A percentile compares a stretch with the other conserved stretches of the same genome.
Conservation (phyloP, 2,888 invertebrate genomes). For the Diabrotica balteata region DNA sequence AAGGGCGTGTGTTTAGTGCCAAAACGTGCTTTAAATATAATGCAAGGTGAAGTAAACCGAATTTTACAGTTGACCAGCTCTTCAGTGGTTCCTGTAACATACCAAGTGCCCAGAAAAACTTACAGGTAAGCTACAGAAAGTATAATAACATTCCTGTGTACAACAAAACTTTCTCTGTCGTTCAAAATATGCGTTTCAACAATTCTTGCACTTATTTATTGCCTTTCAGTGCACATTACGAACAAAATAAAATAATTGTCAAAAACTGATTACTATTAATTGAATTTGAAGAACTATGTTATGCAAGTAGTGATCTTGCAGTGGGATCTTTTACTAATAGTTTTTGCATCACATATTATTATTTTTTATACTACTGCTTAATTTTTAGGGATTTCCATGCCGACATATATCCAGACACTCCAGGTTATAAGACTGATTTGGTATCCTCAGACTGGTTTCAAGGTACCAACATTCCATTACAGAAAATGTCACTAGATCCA, state of each 20-base stretch:
- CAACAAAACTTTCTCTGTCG: too few relatives aligned
- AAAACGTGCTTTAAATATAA: constrained; percentile 91
- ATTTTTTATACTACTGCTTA: constrained; percentile 2
- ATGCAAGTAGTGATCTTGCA: too few relatives aligned
- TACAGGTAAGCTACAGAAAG: constrained; percentile 51
- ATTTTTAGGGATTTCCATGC: constrained; percentile 83
- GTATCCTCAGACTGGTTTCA: constrained; percentile 84
- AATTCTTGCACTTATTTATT: too few relatives aligned
- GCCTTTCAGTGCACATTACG: too few relatives aligned
- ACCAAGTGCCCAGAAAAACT: constrained; percentile 69
- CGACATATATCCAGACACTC: constrained; percentile 92
- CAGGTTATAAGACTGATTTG: constrained; percentile 80
- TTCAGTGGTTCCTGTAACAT: constrained; percentile 90
- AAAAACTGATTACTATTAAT: too few relatives aligned
- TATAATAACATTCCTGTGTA: background rate
- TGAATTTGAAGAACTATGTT: too few relatives aligned
- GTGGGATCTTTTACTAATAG: too few relatives aligned
- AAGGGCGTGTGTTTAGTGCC: constrained; percentile 93
- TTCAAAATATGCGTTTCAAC: too few relatives aligned
- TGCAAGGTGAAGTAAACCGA: constrained; percentile 96
- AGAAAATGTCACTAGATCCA: constrained; percentile 85
- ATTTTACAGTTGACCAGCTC: constrained; percentile 86
- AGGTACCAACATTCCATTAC: constrained; percentile 76
- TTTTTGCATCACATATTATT: background rate
- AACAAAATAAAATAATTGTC: too few relatives aligned